Evolutionary conservation across 2,797 vertebrate genomes (phyloP), one percentile per base, ranked within the genome.

Genomic region (Pelochelys cantorii): DNA sequence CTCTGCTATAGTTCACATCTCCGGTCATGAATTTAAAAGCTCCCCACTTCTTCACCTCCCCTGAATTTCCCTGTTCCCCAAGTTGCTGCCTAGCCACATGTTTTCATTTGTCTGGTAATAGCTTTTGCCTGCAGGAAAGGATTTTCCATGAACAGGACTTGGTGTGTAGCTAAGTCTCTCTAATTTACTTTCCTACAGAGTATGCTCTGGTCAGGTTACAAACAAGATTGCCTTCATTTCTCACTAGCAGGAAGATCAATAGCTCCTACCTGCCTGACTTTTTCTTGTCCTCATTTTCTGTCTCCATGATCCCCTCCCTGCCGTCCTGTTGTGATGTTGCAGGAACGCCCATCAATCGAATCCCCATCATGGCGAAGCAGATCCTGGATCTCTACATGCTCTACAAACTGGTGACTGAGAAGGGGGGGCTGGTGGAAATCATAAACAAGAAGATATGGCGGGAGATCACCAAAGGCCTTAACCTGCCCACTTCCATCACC

Each of bases 281-380:
- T 37, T 54, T 22, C 86, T 68, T 8, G 9, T 56, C 59, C 48
- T 92, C 79, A 0, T 86, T 60, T 84, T n/a, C 87, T 92, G 60
- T n/a, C 57, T 89, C 71, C 20, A 0, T 7, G 3, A 77, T 85
- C 7, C 11, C 54, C 54, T 71, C 60, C 87, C 57, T 27, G 34
- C 87, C 85, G 65, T 75, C 91, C 37, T 60, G 78, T 78, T n/a
- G 34, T 60, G 17, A 25, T 54, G 54, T 89, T 29, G 4, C 95
- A 99, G 99, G 99, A 75, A 99, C 99, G 17, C 99, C 99, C 18
- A 99, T 99, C 94, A 99, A 99, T 90, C 97, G 99, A 48, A 99
- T 99, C 86, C 99, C 99, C 85, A 99, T 99, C 95, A 99, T 99
- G 99, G 99, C 99, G 83, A 99, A 99, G 97, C 99, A 99, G 97